phyloP scores from a whole-genome alignment of 2,888 invertebrate genomes.

The Pecten maximus region DNA sequence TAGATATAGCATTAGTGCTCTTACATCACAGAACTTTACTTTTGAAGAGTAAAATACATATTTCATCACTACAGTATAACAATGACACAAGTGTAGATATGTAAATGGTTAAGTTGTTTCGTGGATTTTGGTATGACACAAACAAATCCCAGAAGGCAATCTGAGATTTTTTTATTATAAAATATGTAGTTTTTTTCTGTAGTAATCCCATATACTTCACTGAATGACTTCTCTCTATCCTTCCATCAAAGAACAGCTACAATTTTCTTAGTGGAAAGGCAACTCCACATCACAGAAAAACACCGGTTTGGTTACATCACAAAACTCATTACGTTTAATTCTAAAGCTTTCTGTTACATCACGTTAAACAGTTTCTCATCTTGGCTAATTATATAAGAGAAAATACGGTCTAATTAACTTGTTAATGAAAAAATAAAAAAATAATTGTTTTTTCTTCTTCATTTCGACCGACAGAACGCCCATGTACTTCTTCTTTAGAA shows the following conservation, averaged over 20 bases:
- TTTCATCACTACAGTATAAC: too few species aligned
- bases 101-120: background rate
- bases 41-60: too few species aligned
- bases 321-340: constrained; percentile 22
- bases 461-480: background rate
- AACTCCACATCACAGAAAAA: constrained; percentile 21
- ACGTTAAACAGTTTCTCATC: constrained; percentile 13
- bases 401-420: constrained; percentile 21
- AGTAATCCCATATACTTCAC: background rate
- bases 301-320: background rate
- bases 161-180: background rate
- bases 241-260: background rate
- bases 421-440: constrained; percentile 19
- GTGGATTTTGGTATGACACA: background rate
- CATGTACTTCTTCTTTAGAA: background rate
- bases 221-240: background rate
- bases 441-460: background rate
- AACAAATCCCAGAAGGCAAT: background rate
- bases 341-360: constrained; percentile 17
- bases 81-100: too few species aligned
- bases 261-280: background rate
- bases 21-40: too few species aligned
- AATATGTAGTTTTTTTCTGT: background rate
- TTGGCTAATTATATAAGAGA: constrained; percentile 28
- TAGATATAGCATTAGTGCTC: too few species aligned